phyloP scores from a whole-genome alignment of 2,888 invertebrate genomes.

The Bhutanitis thaidina region DNA sequence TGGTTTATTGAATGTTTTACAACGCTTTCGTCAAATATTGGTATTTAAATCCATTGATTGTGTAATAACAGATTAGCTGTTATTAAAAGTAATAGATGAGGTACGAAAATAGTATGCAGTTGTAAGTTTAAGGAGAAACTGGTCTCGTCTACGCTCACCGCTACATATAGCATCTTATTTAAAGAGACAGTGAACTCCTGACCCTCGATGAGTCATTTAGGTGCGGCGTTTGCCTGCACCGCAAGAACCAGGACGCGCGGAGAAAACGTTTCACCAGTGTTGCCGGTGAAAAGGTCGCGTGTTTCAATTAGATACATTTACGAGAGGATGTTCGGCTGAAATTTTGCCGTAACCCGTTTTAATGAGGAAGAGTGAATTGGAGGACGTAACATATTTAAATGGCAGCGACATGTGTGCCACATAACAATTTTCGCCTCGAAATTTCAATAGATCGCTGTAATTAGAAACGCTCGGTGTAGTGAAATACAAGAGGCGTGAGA shows the following conservation, averaged over 20 bases:
- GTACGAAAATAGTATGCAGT: neutral
- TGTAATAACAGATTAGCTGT: too few species aligned
- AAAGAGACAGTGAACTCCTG: constrained; percentile 28
- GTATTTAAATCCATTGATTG: neutral
- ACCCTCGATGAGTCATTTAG: constrained; percentile 32
- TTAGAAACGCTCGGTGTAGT: constrained; percentile 13
- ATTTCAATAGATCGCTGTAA: constrained; percentile 21
- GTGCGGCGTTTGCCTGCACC: constrained; percentile 26
- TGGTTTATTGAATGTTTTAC: constrained; percentile 14
- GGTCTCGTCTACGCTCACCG: neutral
- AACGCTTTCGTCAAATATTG: neutral
- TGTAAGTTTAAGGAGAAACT: neutral
- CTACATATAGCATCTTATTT: constrained; percentile 6
- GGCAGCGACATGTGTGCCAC: constrained; percentile 18
- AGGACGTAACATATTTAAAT: constrained; percentile 48
- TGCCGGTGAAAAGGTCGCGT: constrained; percentile 39
- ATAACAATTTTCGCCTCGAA: constrained; percentile 18
- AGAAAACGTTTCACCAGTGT: constrained; percentile 26
- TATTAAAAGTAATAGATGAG: too few species aligned
- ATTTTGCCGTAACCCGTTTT: constrained; percentile 52
- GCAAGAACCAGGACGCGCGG: constrained; percentile 22
- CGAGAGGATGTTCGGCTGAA: constrained; percentile 64
- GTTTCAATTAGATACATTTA: constrained; percentile 46
- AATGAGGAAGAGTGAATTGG: constrained; percentile 76
- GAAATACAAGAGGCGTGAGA: constrained; percentile 19